Base-by-base conservation (phyloP, 2,113 vertebrate species). In the Hippocampus abdominalis region DNA sequence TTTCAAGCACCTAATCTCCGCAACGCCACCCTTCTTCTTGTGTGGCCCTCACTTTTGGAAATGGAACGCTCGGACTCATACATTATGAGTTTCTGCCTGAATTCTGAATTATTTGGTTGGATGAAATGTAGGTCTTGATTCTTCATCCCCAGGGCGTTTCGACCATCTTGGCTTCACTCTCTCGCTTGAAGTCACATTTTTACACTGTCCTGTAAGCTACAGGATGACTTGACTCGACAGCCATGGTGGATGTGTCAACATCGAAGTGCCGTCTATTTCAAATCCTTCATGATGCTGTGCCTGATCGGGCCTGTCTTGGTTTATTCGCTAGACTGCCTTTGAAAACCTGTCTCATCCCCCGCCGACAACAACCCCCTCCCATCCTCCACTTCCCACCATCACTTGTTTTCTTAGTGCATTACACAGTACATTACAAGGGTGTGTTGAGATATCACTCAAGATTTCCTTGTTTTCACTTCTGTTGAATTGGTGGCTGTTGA, bases 1-100 rank as follows among this genome's bases (percentile, higher is more conserved):
- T 54, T 54, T 54, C 51, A 23, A 54, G 51, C 16, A 82, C 73
- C 84, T 66, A 46, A 74, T 68, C 66, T 72, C 27, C 74, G 78
- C 75, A 77, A 40, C 49, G 48, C 81, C 81, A 60, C 67, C 40
- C 59, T 21, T 74, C 74, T 84, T 84, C 81, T 81, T 86, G 81
- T 88, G 79, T 77, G 81, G 77, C 71, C 81, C 42, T 15, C 57
- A 16, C 61, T 21, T 71, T 20, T 49, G 63, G 72, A 77, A 72
- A 72, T 56, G 56, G 60, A 79, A 70, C 29, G 51, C 36, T 61
- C 7, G 77, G 76, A 81, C 59, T 80, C 69, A 75, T 21, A 60
- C 46, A 40, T 56, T 11, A 29, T 59, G 60, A 73, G 80, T 76
- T 74, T 79, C 18, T 56, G 44, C 53, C 71, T 61, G 0, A 73